Conservation (phyloP, 2,113 vertebrate species). For the Neofelis nebulosa region DNA sequence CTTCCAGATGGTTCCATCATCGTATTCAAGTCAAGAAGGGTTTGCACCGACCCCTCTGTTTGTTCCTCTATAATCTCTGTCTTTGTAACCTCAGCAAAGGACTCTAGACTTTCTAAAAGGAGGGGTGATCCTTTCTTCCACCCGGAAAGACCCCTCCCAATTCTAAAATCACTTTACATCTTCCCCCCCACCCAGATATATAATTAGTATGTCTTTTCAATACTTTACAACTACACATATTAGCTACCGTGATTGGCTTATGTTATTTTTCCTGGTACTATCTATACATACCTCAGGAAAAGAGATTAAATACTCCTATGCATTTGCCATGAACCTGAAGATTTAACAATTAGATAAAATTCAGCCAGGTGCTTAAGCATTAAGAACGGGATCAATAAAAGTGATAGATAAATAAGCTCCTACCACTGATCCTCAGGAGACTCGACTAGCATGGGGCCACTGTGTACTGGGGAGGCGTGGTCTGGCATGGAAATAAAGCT, state of each 20-base stretch:
- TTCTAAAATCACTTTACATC: not conserved
- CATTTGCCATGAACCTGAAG: not conserved
- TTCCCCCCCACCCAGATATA: accelerated
- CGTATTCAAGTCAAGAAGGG: accelerated
- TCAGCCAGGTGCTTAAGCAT: not conserved
- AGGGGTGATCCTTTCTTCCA: too few species aligned
- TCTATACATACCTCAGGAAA: not conserved
- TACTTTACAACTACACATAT: not conserved
- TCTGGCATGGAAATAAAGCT: accelerated
- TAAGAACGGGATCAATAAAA: not conserved
- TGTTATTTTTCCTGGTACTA: not conserved
- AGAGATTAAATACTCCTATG: not conserved
- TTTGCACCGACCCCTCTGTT: not conserved
- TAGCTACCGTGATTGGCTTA: not conserved
- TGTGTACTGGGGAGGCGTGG: accelerated
- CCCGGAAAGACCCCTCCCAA: not conserved
- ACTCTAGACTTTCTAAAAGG: not conserved
- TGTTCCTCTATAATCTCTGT: not conserved
- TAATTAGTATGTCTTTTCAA: not conserved
- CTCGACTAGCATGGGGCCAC: accelerated
- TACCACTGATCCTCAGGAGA: accelerated
- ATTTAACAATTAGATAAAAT: not conserved
- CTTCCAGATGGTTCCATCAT: too few species aligned
- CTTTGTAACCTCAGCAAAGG: not conserved
- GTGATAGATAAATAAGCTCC: too few species aligned